Evolutionary conservation across 2,113 vertebrate genomes (phyloP).

Genomic region (Gymnorhina tibicen): DNA sequence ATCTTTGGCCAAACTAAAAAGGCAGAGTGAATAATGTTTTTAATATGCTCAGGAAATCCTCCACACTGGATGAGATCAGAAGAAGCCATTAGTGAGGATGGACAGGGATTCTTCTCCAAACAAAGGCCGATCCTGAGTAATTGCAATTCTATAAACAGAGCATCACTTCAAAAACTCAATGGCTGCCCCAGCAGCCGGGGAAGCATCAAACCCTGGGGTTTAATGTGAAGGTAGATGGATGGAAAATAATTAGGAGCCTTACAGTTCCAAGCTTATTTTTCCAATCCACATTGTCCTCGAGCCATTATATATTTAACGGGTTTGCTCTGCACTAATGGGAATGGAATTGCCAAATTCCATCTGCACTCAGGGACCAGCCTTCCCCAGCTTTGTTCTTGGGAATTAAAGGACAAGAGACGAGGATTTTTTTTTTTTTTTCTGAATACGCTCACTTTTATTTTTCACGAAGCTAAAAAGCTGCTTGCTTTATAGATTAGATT

Average conservation of each 20-base stretch:
- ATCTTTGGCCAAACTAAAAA: slow-evolving; percentile 14
- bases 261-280: neutral
- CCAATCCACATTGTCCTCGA: neutral
- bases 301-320: neutral
- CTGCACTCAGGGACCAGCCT: neutral
- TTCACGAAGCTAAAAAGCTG: neutral
- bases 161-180: neutral
- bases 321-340: neutral
- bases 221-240: neutral
- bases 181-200: neutral
- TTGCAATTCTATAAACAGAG: slow-evolving; percentile 13
- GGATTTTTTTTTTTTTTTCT: neutral
- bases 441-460: neutral
- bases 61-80: neutral
- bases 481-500: neutral
- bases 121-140: neutral
- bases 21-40: slow-evolving; percentile 19
- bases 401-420: neutral
- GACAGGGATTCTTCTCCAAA: neutral
- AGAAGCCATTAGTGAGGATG: slow-evolving; percentile 5
- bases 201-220: neutral
- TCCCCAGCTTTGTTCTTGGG: neutral
- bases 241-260: neutral
- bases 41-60: slow-evolving; percentile 35
- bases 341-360: neutral